Conservation (phyloP, 2,888 invertebrate species). For the Aplocera efformata region DNA sequence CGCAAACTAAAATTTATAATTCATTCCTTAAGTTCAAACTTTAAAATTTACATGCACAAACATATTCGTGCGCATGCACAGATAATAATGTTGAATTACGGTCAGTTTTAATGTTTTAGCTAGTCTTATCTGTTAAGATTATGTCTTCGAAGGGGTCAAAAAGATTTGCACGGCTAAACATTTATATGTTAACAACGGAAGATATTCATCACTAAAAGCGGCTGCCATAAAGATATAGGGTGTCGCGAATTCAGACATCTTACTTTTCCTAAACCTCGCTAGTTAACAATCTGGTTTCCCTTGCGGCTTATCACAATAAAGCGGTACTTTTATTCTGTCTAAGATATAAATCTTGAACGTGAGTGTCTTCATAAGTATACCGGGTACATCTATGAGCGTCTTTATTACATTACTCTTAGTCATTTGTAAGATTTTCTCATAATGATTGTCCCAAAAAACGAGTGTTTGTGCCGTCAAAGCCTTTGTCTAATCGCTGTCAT, state of each 20-base stretch:
- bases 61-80: no score
- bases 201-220: no score
- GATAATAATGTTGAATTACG: no score
- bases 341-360: constrained; percentile 77
- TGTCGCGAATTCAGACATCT: constrained; percentile 19
- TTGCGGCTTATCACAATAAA: constrained; percentile 67
- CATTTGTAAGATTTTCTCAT: constrained; percentile 80
- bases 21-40: no score
- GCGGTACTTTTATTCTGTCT: constrained; percentile 77
- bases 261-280: constrained; percentile 41
- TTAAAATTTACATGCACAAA: no score
- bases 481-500: constrained; percentile 76
- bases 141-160: no score
- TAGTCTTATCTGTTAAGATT: no score
- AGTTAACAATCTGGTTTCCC: constrained; percentile 58
- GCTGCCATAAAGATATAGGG: constrained; percentile 10
- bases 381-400: constrained; percentile 78
- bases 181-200: no score
- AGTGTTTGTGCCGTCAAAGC: constrained; percentile 75
- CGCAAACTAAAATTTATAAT: no score
- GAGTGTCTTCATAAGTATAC: constrained; percentile 76
- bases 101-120: no score
- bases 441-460: constrained; percentile 78
- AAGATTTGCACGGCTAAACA: no score
- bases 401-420: constrained; percentile 78